These are phyloP conservation scores for Tiliacea aurago DNA, from an alignment of 2,888 invertebrate genomes.

Conservation along the genomic window DNA sequence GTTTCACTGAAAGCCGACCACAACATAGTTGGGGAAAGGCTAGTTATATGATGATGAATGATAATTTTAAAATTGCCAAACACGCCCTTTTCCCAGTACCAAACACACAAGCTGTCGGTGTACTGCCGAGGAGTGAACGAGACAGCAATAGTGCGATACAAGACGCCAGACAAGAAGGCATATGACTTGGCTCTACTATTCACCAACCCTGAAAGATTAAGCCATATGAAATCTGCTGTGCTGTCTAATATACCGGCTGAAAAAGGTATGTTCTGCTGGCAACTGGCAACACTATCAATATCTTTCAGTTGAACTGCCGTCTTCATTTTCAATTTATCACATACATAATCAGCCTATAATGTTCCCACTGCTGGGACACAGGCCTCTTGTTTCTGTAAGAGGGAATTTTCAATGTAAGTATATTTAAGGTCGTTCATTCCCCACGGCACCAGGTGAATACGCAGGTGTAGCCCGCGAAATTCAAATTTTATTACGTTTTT, in stretches of 20 bases:
- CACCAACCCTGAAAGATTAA: constrained; percentile 80
- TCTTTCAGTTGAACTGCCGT: background rate
- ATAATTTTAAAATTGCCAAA: background rate
- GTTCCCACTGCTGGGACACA: no score
- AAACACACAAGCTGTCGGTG: constrained; percentile 79
- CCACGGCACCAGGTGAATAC: no score
- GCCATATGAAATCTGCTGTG: constrained; percentile 76
- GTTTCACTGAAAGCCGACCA: no score
- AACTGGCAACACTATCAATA: background rate
- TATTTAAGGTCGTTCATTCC: no score
- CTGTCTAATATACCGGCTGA: constrained; percentile 78
- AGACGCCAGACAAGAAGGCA: constrained; percentile 83
- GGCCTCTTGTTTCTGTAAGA: no score
- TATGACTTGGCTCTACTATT: constrained; percentile 87
- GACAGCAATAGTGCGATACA: constrained; percentile 87
- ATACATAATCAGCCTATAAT: no score
- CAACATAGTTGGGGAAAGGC: no score
- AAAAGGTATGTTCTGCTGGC: constrained; percentile 77
- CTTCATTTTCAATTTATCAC: background rate
- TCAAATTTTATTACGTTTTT: no score
- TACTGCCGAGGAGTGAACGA: constrained; percentile 83
- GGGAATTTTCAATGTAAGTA: no score
- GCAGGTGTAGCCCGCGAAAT: no score
- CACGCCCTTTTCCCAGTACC: constrained; percentile 72
- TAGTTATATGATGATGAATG: no score